Conservation (phyloP, 2,113 vertebrate species). For the Cavia aperea region DNA sequence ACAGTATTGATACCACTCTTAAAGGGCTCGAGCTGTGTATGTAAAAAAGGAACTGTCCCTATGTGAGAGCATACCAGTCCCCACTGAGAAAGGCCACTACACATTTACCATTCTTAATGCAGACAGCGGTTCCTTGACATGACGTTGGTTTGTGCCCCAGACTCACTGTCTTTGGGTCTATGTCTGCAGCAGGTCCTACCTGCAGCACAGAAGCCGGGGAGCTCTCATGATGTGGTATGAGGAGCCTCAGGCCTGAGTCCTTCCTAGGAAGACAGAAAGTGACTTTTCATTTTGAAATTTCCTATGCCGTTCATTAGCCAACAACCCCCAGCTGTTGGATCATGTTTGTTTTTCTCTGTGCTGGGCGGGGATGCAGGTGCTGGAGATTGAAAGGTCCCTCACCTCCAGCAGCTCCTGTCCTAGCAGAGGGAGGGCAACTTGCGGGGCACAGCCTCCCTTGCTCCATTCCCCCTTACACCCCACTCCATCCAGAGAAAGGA, state of each 20-base stretch:
- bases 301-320: neutral
- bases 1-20: neutral
- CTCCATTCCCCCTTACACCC: neutral
- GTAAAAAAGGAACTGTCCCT: neutral
- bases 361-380: neutral
- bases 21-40: neutral
- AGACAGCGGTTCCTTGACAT: slow-evolving; percentile 32
- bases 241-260: slow-evolving; percentile 50
- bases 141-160: slow-evolving; percentile 28
- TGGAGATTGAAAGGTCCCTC: neutral
- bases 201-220: slow-evolving; percentile 1
- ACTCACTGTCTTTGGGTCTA: slow-evolving; percentile 30
- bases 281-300: neutral
- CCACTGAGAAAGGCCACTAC: neutral
- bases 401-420: neutral
- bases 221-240: slow-evolving; percentile 19
- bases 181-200: neutral
- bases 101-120: slow-evolving; percentile 38
- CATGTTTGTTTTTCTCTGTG: neutral
- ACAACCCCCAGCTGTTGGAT: neutral
- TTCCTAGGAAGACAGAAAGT: slow-evolving; percentile 52
- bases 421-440: neutral
- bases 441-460: fast-evolving
- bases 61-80: neutral
- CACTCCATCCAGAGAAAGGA: neutral